phyloP scores from a whole-genome alignment of 23 tunicate species.

The Trididemnum miniatum region DNA sequence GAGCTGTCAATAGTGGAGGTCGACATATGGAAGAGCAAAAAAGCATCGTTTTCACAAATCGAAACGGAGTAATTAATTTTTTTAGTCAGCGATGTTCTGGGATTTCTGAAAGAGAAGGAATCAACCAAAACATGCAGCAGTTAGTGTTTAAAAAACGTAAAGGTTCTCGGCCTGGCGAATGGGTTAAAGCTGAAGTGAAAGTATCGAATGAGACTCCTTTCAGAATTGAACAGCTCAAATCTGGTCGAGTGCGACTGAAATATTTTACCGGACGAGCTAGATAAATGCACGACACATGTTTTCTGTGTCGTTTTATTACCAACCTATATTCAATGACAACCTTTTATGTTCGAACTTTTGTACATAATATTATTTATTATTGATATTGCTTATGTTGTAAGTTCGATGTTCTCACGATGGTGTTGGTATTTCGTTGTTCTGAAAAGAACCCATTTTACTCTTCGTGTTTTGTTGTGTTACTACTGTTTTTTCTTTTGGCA shows the following conservation, averaged over 20 bases:
- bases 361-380: neutral
- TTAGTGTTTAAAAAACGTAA: neutral
- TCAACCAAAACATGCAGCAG: neutral
- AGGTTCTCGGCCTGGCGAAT: neutral
- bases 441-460: neutral
- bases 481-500: neutral
- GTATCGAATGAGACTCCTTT: constrained; percentile 43
- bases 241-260: constrained; percentile 19
- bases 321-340: neutral
- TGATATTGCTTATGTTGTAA: neutral
- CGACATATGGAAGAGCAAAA: constrained; percentile 26
- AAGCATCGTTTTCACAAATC: constrained; percentile 20
- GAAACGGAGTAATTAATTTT: constrained; percentile 29
- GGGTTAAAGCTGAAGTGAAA: constrained; percentile 10
- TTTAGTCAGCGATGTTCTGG: constrained; percentile 52
- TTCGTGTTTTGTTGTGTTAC: neutral
- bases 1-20: constrained; percentile 50
- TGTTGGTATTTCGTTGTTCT: neutral
- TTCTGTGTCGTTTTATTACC: neutral
- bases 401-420: neutral
- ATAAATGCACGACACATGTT: neutral
- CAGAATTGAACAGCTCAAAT: constrained; percentile 20
- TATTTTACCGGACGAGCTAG: constrained; percentile 21
- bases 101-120: neutral
- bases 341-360: neutral